Evolutionary conservation across 2,888 invertebrate species (phyloP), one percentile per base, ranked within the genome.

Genomic region (Thumatha senex): DNA sequence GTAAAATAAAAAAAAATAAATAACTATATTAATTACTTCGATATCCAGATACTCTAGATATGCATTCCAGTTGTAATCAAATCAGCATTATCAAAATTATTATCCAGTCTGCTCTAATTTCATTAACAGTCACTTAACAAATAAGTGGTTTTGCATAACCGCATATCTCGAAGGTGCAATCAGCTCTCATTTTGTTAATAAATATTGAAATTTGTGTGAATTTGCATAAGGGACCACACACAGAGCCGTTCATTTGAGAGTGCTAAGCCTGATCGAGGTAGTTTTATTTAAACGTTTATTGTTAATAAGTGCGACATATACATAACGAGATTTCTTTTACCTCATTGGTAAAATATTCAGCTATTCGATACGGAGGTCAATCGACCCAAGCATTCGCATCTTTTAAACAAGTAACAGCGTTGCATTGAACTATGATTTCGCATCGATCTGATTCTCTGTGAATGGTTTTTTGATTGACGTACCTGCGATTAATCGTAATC

Each of bases 171-270:
- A 58, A 59, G 61, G 65, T 52, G 71, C 74, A 75, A 79, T 74
- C 76, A 75, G 74, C 69, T 65, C 72, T 74, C 73, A 76, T 80
- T 80, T 80, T n/a, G 78, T 81, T 78, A 81, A 82, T 87, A 86
- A 87, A 84, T 80, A 86, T 86, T 84, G 74, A 79, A 78, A 80
- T 83, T 77, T 63, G 74, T 74, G 62, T 70, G 71, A 75, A 70
- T 74, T 75, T 72, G 72, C 71, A 74, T 71, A 24, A 24, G 18
- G 66, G 89, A 84, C 89, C 89, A 85, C 89, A 89, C 88, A 85
- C 81, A 56, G 60, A 48, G 84, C 75, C 18, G 70, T 71, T 43
- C 67, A 72, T 78, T 80, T 78, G 76, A 61, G 58, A 68, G 56
- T 62, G 59, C 52, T 61, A n/a, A n/a, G n/a, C 62, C 63, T 73